These are phyloP conservation scores for Rana temporaria DNA, from an alignment of 2,113 vertebrate species.

Conservation along the genomic window DNA sequence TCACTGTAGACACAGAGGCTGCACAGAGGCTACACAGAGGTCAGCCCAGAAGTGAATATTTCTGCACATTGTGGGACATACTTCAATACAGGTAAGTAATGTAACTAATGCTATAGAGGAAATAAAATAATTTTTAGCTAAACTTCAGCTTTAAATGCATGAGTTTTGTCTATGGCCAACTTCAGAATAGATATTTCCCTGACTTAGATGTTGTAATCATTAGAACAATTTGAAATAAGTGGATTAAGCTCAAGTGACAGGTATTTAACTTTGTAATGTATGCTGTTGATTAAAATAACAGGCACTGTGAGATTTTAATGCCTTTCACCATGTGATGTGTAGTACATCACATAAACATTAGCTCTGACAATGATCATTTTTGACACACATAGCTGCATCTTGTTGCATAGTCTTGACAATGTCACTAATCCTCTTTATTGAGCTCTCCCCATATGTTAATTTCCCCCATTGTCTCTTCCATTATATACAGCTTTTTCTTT, in stretches of 20 bases:
- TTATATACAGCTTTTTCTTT: conserved; percentile 37
- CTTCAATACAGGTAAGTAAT: too few species aligned
- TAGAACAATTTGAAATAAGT: conserved; percentile 6
- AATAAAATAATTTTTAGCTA: too few species aligned
- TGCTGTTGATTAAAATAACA: conserved; percentile 23
- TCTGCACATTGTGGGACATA: too few species aligned
- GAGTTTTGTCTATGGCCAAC: too few species aligned
- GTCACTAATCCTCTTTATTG: conserved; percentile 46
- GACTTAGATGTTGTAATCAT: not conserved
- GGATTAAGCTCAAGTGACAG: conserved; percentile 9
- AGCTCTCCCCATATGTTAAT: conserved; percentile 43
- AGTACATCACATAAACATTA: conserved; percentile 12
- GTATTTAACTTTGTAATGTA: conserved; percentile 20
- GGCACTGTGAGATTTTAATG: not conserved
- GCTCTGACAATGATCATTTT: conserved; percentile 40
- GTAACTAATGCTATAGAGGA: too few species aligned
- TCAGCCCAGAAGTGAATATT: too few species aligned
- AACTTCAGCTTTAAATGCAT: too few species aligned
- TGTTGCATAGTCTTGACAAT: conserved; percentile 38
- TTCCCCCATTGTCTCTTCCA: conserved; percentile 29
- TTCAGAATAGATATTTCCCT: too few species aligned
- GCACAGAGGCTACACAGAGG: too few species aligned
- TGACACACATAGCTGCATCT: conserved; percentile 34
- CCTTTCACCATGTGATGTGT: not conserved
- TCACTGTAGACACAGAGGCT: too few species aligned